Evolutionary conservation across 2,888 invertebrate species (phyloP).

Genomic region (Polylopha cassiicola): DNA sequence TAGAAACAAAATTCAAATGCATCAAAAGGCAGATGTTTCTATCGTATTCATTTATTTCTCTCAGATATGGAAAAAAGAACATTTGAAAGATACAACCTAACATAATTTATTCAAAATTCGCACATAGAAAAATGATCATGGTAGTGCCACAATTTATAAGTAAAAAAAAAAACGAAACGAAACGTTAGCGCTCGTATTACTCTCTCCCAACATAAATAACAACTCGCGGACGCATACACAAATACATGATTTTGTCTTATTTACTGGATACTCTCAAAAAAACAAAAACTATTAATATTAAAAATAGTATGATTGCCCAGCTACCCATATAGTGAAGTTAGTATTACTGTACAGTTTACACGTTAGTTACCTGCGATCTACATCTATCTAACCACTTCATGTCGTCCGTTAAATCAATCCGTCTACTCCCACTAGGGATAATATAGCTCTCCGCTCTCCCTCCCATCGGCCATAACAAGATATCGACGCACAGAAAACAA

Average conservation of each 20-base stretch:
- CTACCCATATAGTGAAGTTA: slow-evolving; percentile 74
- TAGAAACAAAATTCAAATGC: slow-evolving; percentile 59
- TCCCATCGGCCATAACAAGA: slow-evolving; percentile 24
- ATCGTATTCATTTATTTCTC: slow-evolving; percentile 57
- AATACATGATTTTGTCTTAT: slow-evolving; percentile 55
- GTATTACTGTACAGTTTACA: slow-evolving; percentile 71
- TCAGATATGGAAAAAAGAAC: slow-evolving; percentile 41
- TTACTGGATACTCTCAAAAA: slow-evolving; percentile 51
- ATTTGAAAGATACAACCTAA: slow-evolving; percentile 33
- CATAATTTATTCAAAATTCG: slow-evolving; percentile 29
- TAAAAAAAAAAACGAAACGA: slow-evolving; percentile 24
- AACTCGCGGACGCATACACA: slow-evolving; percentile 52
- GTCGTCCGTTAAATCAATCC: slow-evolving; percentile 41
- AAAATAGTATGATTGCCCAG: slow-evolving; percentile 74
- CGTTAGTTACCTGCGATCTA: slow-evolving; percentile 61
- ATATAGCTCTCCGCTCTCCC: slow-evolving; percentile 18
- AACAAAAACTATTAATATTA: slow-evolving; percentile 63
- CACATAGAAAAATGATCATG: slow-evolving; percentile 28
- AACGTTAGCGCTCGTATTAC: slow-evolving; percentile 38
- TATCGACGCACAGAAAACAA: slow-evolving; percentile 39
- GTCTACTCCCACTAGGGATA: slow-evolving; percentile 43
- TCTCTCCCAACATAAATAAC: slow-evolving; percentile 45
- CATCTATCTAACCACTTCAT: slow-evolving; percentile 56
- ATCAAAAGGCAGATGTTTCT: slow-evolving; percentile 64
- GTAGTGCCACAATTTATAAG: slow-evolving; percentile 22